Evolutionary conservation across 2,113 vertebrate species (phyloP).

Genomic region (Eulemur macaco): DNA sequence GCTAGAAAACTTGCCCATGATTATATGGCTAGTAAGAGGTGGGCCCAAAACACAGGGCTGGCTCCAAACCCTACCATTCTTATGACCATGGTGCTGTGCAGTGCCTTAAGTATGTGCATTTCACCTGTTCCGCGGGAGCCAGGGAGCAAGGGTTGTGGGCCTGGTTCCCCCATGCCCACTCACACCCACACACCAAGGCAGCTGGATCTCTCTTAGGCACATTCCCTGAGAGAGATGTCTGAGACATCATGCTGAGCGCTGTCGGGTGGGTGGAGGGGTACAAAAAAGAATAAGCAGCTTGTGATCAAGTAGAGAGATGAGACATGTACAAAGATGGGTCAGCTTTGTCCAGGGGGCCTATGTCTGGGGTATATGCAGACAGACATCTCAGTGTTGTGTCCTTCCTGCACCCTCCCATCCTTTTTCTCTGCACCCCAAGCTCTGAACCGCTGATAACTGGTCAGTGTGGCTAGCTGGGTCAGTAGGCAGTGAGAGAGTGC

Average conservation of each 20-base stretch:
- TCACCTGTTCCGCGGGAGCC: conserved; percentile 35
- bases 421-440: background rate
- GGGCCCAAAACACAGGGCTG: background rate
- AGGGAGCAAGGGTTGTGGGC: background rate
- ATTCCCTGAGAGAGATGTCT: background rate
- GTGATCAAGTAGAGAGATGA: background rate
- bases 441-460: background rate
- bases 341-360: background rate
- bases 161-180: background rate
- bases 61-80: background rate
- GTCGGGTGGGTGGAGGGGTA: conserved; percentile 14
- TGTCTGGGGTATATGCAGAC: background rate
- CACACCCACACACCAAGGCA: conserved; percentile 34
- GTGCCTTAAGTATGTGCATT: background rate
- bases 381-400: background rate
- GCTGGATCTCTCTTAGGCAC: conserved; percentile 16
- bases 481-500: background rate
- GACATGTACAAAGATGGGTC: background rate
- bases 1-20: background rate
- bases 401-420: background rate
- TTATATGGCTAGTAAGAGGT: background rate
- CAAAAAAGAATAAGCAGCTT: conserved; percentile 21
- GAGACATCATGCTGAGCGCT: background rate
- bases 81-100: background rate
- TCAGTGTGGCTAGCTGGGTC: background rate